Percentiles rank a stretch among this genome's conserved stretches.
Conservation (phyloP, 2,888 invertebrate genomes). For the Suillia variegata region DNA sequence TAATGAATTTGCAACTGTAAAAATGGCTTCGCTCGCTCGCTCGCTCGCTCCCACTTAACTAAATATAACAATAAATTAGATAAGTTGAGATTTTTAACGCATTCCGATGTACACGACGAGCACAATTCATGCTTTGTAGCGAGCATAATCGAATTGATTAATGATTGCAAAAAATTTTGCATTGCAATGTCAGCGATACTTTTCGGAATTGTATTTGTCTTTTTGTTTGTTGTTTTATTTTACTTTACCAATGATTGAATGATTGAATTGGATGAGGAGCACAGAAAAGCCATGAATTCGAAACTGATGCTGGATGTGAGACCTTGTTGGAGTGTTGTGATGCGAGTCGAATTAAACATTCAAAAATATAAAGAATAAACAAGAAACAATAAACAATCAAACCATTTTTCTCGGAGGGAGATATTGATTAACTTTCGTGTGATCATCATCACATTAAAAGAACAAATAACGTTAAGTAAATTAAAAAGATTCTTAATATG, state of each 20-base stretch:
- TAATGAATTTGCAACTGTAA: background rate
- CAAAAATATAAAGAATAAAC: no score
- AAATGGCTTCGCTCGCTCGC: no score
- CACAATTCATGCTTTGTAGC: no score
- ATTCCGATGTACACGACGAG: slow-evolving; percentile 9
- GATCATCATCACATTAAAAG: no score
- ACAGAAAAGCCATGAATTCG: background rate
- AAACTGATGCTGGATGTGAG: slow-evolving; percentile 18
- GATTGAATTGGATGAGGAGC: background rate
- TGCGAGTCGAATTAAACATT: no score
- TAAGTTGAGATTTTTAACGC: slow-evolving; percentile 25
- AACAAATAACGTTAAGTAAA: no score
- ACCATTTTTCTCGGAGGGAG: no score
- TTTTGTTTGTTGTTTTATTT: background rate
- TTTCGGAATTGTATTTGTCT: background rate
- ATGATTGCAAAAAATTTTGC: slow-evolving; percentile 12
- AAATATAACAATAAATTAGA: background rate
- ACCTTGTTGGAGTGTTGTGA: slow-evolving; percentile 17
- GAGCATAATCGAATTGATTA: slow-evolving; percentile 17
- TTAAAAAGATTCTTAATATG: no score
- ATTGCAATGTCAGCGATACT: slow-evolving; percentile 11
- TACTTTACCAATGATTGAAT: no score
- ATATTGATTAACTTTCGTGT: no score
- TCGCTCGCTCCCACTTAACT: no score
- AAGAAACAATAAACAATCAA: no score